These are phyloP conservation scores for Endotricha flammealis DNA, from an alignment of 2,888 invertebrate species.

Conservation along the genomic window DNA sequence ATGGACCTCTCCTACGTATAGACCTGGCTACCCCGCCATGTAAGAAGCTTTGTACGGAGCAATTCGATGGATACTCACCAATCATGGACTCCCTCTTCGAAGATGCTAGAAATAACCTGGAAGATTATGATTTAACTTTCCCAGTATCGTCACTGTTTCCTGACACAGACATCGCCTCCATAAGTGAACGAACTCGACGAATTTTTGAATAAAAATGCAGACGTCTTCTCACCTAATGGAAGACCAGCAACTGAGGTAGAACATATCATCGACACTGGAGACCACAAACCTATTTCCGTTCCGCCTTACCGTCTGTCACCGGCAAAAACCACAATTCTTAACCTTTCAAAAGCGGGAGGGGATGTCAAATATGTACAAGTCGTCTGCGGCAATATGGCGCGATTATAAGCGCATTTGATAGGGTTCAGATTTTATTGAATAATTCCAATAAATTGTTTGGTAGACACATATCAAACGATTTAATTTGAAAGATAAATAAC, in stretches of 20 bases:
- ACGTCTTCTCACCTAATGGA: not conserved
- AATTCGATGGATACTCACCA: not conserved
- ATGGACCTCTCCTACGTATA: no score
- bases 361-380: no score
- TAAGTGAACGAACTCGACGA: not conserved
- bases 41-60: not conserved
- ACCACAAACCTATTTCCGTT: slow-evolving; percentile 23
- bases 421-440: no score
- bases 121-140: not conserved
- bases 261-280: slow-evolving; percentile 28
- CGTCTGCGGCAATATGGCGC: no score
- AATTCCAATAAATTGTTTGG: no score
- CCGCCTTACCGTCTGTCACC: slow-evolving; percentile 24
- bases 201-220: not conserved
- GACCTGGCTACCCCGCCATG: not conserved
- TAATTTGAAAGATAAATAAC: no score
- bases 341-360: no score
- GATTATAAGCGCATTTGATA: no score
- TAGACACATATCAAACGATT: no score
- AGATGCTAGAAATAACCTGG: not conserved
- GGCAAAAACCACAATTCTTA: not conserved
- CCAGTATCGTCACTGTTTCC: not conserved
- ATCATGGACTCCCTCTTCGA: not conserved
- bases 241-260: slow-evolving; percentile 11
- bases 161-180: not conserved